Evolutionary conservation across 2,888 invertebrate genomes (phyloP).

Genomic region (Agrochola lota): DNA sequence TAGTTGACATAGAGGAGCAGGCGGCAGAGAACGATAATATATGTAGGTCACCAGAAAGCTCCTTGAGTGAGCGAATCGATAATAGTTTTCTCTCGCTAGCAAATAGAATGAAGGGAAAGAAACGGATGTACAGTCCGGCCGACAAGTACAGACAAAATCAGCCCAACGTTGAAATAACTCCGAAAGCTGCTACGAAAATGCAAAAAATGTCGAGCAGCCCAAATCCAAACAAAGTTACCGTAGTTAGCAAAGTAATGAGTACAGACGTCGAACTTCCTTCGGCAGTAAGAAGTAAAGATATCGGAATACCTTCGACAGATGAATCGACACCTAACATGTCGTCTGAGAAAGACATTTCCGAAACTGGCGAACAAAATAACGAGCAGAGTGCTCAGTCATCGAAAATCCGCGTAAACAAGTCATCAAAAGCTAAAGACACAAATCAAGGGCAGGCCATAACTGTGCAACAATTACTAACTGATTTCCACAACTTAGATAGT

Average conservation of each 20-base stretch:
- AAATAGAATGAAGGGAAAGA: conserved; percentile 68
- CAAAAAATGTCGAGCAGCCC: conserved; percentile 76
- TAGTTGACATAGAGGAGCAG: conserved; percentile 65
- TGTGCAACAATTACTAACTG: conserved; percentile 74
- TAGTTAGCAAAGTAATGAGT: neutral
- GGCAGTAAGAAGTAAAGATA: too few relatives aligned
- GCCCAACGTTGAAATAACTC: conserved; percentile 74
- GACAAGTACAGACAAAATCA: conserved; percentile 57
- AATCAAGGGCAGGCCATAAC: conserved; percentile 65
- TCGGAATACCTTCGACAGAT: neutral
- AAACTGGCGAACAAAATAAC: neutral
- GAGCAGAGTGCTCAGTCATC: neutral
- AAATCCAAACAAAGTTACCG: neutral
- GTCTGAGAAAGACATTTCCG: conserved; percentile 51
- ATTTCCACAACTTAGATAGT: conserved; percentile 64
- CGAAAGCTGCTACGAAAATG: conserved; percentile 80
- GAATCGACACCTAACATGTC: conserved; percentile 18
- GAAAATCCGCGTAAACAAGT: conserved; percentile 32
- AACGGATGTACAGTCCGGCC: conserved; percentile 77
- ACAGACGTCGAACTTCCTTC: neutral
- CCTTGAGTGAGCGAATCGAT: neutral
- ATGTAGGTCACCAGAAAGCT: neutral
- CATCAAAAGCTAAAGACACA: conserved; percentile 50
- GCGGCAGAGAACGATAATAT: conserved; percentile 40
- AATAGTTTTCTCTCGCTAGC: neutral